Conservation (phyloP, 2,113 vertebrate genomes). For the Megaceryle maxima region DNA sequence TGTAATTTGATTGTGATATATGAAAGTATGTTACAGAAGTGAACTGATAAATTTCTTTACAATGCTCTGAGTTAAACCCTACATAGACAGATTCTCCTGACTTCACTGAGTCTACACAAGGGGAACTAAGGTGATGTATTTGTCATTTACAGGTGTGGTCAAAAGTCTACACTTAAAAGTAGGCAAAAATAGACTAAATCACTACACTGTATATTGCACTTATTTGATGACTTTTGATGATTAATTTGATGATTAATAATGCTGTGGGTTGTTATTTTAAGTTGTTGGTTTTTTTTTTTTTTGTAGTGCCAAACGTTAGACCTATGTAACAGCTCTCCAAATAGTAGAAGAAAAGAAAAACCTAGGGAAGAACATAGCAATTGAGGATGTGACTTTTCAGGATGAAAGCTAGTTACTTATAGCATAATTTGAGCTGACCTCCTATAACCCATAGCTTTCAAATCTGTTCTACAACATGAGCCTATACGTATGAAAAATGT, state of each 20-base stretch:
- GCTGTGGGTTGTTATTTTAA: not conserved
- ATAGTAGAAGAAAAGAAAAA: not conserved
- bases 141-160: not conserved
- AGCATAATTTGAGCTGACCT: slow-evolving; percentile 22
- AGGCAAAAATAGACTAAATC: not conserved
- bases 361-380: not conserved
- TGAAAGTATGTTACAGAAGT: not conserved
- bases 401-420: not conserved
- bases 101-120: not conserved
- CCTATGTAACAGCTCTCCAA: not conserved
- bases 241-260: not conserved
- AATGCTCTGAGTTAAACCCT: not conserved
- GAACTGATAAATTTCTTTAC: not conserved
- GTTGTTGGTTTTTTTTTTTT: not conserved
- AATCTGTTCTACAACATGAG: not conserved
- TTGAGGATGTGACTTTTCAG: not conserved
- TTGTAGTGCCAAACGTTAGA: not conserved
- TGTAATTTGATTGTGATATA: not conserved
- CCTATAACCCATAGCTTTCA: not conserved
- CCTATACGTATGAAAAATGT: slow-evolving; percentile 17
- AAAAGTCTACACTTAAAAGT: not conserved
- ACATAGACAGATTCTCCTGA: not conserved
- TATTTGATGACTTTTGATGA: not conserved
- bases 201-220: not conserved
- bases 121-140: not conserved